Conservation (phyloP, 2,888 invertebrate species). For the Cantharis rustica region DNA sequence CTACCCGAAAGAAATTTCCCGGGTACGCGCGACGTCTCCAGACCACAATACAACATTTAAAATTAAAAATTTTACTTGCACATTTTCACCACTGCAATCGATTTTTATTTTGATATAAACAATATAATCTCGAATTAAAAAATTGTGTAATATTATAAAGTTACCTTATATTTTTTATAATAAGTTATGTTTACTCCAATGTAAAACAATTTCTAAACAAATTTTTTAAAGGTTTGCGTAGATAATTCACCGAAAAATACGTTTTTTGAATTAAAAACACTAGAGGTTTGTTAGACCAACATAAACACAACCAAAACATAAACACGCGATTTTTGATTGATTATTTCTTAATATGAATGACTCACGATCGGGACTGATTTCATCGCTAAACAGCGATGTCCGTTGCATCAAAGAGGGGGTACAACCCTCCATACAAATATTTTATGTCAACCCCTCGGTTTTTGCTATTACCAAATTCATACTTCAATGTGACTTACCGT, state of each 20-base stretch:
- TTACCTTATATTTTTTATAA: background rate
- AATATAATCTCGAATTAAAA: too few species aligned
- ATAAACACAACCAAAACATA: constrained; percentile 8
- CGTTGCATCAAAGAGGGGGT: constrained; percentile 48
- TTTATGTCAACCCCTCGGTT: constrained; percentile 40
- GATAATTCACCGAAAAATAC: background rate
- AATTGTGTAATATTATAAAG: too few species aligned
- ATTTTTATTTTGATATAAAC: background rate
- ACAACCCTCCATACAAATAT: constrained; percentile 47
- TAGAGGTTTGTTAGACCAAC: background rate
- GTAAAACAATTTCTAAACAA: background rate
- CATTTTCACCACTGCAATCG: background rate
- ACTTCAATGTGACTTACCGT: constrained; percentile 43
- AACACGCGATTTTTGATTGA: constrained; percentile 38
- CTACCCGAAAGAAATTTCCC: background rate
- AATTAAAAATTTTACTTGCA: background rate
- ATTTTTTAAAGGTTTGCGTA: background rate
- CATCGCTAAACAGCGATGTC: constrained; percentile 39
- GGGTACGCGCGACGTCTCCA: constrained; percentile 6
- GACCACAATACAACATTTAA: background rate
- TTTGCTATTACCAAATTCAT: constrained; percentile 36
- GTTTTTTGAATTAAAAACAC: background rate
- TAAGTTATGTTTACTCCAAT: background rate
- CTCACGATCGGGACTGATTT: constrained; percentile 49
- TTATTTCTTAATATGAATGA: constrained; percentile 44